Evolutionary conservation across 1,140 invertebrate species (phyloP).

Genomic region (Palaemon carinicauda): DNA sequence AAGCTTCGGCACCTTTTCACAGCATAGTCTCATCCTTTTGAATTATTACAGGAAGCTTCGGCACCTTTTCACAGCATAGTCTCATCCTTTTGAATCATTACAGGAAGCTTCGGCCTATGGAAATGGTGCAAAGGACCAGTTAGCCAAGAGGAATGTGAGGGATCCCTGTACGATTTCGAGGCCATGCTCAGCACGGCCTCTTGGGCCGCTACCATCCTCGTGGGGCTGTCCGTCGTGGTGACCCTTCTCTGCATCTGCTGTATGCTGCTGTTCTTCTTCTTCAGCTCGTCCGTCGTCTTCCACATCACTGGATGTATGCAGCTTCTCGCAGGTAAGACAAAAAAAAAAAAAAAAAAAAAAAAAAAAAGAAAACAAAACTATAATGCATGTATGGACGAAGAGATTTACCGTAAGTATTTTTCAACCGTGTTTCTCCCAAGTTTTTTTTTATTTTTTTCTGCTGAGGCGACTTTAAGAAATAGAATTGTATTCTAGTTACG

Average conservation of each 20-base stretch:
- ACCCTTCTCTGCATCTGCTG: slow-evolving; percentile 85
- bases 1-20: too few species aligned
- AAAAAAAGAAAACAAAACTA: too few species aligned
- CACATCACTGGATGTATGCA: slow-evolving; percentile 94
- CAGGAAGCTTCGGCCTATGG: slow-evolving; percentile 60
- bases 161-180: slow-evolving; percentile 83
- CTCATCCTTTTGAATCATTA: too few species aligned
- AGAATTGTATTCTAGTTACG: too few species aligned
- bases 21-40: too few species aligned
- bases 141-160: slow-evolving; percentile 73
- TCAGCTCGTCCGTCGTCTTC: slow-evolving; percentile 91
- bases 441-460: not conserved
- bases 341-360: too few species aligned
- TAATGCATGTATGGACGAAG: too few species aligned
- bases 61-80: too few species aligned
- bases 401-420: too few species aligned
- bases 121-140: slow-evolving; percentile 45
- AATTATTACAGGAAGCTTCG: too few species aligned
- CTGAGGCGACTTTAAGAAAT: too few species aligned
- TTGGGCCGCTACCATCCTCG: slow-evolving; percentile 82
- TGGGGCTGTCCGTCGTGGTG: slow-evolving; percentile 84
- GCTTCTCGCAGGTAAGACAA: slow-evolving; percentile 83
- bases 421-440: too few species aligned
- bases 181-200: slow-evolving; percentile 83
- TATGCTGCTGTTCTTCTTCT: slow-evolving; percentile 93